phyloP scores from a whole-genome alignment of 2,888 invertebrate genomes.

The Trissolcus japonicus region DNA sequence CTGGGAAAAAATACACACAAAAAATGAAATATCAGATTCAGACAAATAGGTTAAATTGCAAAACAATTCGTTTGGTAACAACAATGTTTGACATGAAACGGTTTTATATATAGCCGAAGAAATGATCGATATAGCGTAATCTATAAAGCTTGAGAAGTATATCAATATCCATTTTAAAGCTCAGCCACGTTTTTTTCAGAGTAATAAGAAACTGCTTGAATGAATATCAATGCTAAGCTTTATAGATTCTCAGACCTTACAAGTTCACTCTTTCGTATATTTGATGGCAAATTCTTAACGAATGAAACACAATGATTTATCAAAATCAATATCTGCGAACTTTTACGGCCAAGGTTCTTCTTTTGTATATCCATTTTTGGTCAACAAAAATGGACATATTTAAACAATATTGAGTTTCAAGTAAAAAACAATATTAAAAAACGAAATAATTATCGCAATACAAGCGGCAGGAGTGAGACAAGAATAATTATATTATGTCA shows the following conservation, averaged over 20 bases:
- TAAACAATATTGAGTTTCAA: no score
- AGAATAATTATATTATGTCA: no score
- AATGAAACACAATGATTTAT: conserved; percentile 25
- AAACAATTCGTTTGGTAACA: background rate
- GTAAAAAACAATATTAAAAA: no score
- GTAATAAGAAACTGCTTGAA: conserved; percentile 47
- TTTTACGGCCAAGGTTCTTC: background rate
- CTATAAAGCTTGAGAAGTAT: conserved; percentile 38
- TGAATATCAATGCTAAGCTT: conserved; percentile 46
- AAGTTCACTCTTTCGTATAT: conserved; percentile 17
- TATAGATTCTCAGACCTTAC: conserved; percentile 25
- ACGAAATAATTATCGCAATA: no score
- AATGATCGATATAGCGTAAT: conserved; percentile 46
- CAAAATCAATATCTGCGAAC: conserved; percentile 11
- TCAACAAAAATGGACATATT: no score
- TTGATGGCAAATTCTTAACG: conserved; percentile 24
- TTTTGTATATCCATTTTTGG: no score
- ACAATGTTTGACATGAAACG: conserved; percentile 28
- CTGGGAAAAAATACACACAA: background rate
- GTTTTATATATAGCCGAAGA: conserved; percentile 33
- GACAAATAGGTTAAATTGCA: background rate
- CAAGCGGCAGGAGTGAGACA: no score
- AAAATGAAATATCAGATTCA: no score
- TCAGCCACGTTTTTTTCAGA: conserved; percentile 33
- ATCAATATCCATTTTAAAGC: conserved; percentile 46